Evolutionary conservation across 1,140 invertebrate genomes (phyloP), one percentile per base, ranked within the genome.

Genomic region (Calliphora vicina): DNA sequence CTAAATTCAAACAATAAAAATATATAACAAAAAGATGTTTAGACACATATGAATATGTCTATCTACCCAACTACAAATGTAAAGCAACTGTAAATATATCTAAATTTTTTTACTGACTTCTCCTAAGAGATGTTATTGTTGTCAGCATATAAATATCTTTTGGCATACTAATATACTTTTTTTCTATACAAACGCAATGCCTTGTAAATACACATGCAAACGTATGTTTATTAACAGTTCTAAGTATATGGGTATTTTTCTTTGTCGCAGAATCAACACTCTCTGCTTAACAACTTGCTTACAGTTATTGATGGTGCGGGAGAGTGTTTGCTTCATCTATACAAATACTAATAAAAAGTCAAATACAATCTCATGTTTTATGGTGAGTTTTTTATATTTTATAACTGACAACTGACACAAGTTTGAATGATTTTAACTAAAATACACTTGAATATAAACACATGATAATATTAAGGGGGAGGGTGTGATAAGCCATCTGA

Each of bases 381-480:
- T 67, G 20, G 17, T 57, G 61, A 23, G 17, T 67, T 23, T 67
- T 45, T 67, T 67, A 23, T 20, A 20, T 67, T 67, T 67, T 67
- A 67, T 67, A 67, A 45, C 35, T 78, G 74, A 78, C 74, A 78
- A 78, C n/a, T 78, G 74, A 78, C 74, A 78, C 23, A 78, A 45
- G 74, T 78, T 78, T 45, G 74, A 78, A 78, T 45, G 74, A 78
- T 45, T 78, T 78, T 25, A 43, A 78, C 35, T 78, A 78, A 43
- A 20, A 76, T 76, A 29, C 29, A 35, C 17, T 15, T 6, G 50
- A 57, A 57, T 57, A 57, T 57, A 57, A 17, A 57, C 35, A 35
- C 35, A 35, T 0, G 6, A 35, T 35, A 35, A n/a, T n/a, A n/a
- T n/a, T n/a, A 0, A 35, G 5, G 35, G 35, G 35, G 35, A 10